Evolutionary conservation across 2,797 vertebrate genomes (phyloP), one percentile per base, ranked within the genome.

Genomic region (Propithecus deckenii): DNA sequence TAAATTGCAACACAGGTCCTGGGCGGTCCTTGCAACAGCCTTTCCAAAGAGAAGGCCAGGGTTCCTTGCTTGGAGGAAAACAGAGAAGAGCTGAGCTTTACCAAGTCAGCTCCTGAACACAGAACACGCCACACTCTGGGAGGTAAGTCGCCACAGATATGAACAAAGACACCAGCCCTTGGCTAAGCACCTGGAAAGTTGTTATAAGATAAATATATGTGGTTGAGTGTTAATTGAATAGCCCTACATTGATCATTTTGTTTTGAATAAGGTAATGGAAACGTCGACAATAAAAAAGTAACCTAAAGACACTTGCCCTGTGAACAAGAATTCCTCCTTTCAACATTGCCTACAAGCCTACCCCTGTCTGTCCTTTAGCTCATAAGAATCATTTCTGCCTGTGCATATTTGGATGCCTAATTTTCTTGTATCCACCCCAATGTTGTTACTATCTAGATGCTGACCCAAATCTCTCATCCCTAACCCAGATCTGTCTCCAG

Each of bases 401-500:
- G 55, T 55, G 38, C 23, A 23, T 30, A 32, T 52, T 30, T 50
- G 2, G 4, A n/a, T 59, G 78, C 43, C 91, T 91, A 30, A 1
- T 80, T 95, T 83, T 87, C 84, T 91, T 35, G 23, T 32, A 57
- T 55, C 43, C 23, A 46, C 14, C 30, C 72, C 35, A 38, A 14
- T 2, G 22, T 59, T 93, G 23, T 59, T 93, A 80, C 25, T 25
- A 28, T 69, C 71, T 50, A 43, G 46, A 69, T 72, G 43, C 65
- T 88, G 76, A 93, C 41, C 94, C 28, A 90, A 52, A 96, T 94
- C 59, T 67, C n/a, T 95, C 94, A 32, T 95, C 86, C 89, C 83
- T 94, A 96, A 92, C 71, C 84, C 76, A 97, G 87, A 95, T 95
- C 86, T 91, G 71, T 91, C 75, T 89, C n/a, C 22, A 85, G 84